Evolutionary conservation across 2,888 invertebrate species (phyloP).

Genomic region (Colostygia pectinataria): DNA sequence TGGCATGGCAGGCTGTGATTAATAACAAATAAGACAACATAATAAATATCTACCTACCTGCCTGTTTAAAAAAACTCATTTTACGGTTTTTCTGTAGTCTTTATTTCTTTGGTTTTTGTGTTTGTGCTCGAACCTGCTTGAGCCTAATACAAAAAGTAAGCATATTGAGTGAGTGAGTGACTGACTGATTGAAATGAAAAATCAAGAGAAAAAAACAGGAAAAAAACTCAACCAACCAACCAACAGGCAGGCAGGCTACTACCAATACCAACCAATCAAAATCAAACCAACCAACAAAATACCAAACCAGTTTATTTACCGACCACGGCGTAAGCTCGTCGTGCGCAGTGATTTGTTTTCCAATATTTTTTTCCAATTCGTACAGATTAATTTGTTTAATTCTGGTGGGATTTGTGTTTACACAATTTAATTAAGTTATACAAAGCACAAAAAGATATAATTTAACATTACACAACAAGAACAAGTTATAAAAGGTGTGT

Average conservation of each 20-base stretch:
- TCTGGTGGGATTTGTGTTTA: background rate
- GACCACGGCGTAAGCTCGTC: slow-evolving; percentile 48
- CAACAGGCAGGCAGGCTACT: no score
- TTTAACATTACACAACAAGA: slow-evolving; percentile 11
- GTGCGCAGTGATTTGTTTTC: slow-evolving; percentile 26
- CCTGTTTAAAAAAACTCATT: no score
- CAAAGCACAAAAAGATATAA: slow-evolving; percentile 1
- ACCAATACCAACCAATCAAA: no score
- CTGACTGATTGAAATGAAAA: background rate
- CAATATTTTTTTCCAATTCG: no score
- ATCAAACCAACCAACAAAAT: slow-evolving; percentile 54
- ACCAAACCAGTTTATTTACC: slow-evolving; percentile 81
- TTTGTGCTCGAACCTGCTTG: no score
- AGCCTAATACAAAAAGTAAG: background rate
- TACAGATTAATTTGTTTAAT: background rate
- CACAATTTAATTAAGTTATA: no score
- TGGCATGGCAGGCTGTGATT: no score
- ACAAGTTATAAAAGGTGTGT: slow-evolving; percentile 54
- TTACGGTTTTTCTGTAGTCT: background rate
- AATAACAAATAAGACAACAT: no score
- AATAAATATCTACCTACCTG: no score
- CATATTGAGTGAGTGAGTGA: background rate
- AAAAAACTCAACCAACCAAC: no score
- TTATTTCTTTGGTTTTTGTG: no score
- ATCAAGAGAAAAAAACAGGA: no score